Base-by-base conservation (phyloP, 2,797 vertebrate genomes). In the Avahi laniger region DNA sequence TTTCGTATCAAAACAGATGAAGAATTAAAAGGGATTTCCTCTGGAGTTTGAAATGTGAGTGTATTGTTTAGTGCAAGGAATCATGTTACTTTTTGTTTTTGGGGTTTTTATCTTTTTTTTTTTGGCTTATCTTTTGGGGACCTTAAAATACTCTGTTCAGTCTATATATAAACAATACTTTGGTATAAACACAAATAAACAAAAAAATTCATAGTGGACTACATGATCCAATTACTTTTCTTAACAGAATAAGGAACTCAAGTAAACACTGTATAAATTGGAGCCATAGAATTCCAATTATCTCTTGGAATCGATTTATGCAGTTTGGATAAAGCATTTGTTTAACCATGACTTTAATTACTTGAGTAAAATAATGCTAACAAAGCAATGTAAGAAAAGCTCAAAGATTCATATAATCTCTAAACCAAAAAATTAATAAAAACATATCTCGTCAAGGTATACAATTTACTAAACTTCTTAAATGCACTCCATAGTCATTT, bases 341-440 rank as follows among this genome's bases (percentile, higher is more conserved):
- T 54, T 61, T 81, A 80, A 63, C 46, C 83, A 6, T 88, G 46
- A 80, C 33, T 88, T 89, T 79, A 91, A 94, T 89, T 80, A 91
- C 54, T 73, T 85, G 79, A 73, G 17, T 30, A 89, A 85, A 88
- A 85, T 84, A 84, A 75, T 82, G 33, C 69, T 80, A 63, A 67
- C 48, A 81, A 67, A 83, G 17, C 41, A 80, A 91, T 70, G 17
- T 46, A 73, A 81, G 63, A 91, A 84, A 87, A 91, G 5, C 12
- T 9, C 20, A 91, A 92, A 72, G 35, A 85, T 63, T 76, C 13
- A 24, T 76, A 79, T 12, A 50, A 22, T 89, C 20, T 73, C 35
- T 73, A 90, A 85, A 88, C 50, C 33, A 81, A 85, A 73, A 35
- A n/a, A 38, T 26, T n/a, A 92, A 69, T 76, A 57, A 91, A 59